These are phyloP conservation scores for Embiotoca jacksoni DNA, from an alignment of 2,113 vertebrate species.

Conservation along the genomic window DNA sequence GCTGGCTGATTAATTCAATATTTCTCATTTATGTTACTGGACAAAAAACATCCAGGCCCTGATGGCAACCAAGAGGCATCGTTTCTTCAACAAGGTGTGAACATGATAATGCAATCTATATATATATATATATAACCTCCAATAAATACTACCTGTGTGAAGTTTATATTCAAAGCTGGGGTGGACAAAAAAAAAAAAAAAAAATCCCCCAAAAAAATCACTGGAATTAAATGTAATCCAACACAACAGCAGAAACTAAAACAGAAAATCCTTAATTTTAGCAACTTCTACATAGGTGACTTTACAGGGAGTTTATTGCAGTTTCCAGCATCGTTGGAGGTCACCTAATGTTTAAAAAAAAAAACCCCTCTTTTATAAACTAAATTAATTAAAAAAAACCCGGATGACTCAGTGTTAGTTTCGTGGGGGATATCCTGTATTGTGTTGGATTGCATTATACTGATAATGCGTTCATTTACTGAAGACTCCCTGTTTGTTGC, in stretches of 20 bases:
- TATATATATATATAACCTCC: constrained; percentile 32
- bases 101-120: constrained; percentile 26
- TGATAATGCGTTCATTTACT: constrained; percentile 17
- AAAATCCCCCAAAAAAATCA: constrained; percentile 15
- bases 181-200: constrained; percentile 35
- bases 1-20: not conserved
- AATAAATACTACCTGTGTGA: constrained; percentile 54
- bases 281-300: constrained; percentile 7
- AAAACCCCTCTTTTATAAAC: not conserved
- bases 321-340: not conserved
- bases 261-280: not conserved
- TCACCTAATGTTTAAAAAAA: not conserved
- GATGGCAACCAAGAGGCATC: not conserved
- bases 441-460: constrained; percentile 25
- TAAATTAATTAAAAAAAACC: constrained; percentile 12
- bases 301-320: not conserved
- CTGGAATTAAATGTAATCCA: constrained; percentile 39
- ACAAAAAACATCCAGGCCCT: not conserved
- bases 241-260: constrained; percentile 17
- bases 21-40: not conserved
- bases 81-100: constrained; percentile 3
- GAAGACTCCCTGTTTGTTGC: constrained; percentile 14
- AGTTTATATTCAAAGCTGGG: constrained; percentile 39
- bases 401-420: not conserved
- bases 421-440: constrained; percentile 21